Evolutionary conservation across 2,113 vertebrate species (phyloP), one percentile per base, ranked within the genome.

Genomic region (Sylvietta virens): DNA sequence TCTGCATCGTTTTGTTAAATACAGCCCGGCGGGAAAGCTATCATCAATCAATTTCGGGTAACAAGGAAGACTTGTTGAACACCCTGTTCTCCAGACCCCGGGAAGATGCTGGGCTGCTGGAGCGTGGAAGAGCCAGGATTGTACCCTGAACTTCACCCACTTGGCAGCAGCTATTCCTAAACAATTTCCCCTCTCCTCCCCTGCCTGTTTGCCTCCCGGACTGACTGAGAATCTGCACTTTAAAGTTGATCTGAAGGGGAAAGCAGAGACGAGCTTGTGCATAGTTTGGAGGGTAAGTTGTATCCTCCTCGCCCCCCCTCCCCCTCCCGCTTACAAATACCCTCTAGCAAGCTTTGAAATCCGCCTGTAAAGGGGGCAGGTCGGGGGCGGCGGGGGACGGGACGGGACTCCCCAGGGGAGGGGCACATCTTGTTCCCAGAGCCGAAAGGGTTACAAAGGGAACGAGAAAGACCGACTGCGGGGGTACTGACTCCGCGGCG

Each of bases 271-370:
- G 82, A 84, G 70, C 92, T 76, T 67, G 80, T 28, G 95, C 90
- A 15, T 65, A 96, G 97, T 96, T 95, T 53, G 92, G 80, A 89
- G 91, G 98, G 98, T 98, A 97, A 98, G 98, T 98, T 87, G 56
- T 37, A 94, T 96, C 33, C 70, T 77, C 44, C 51, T 62, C n/a
- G 22, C 58, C 26, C 9, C 47, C 11, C 22, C 8, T 11, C 21
- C 3, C 21, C 22, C n/a, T 27, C 42, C 60, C 72, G 50, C 37
- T 67, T 84, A 39, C 28, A 76, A 62, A 61, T 48, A 62, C 62
- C 80, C 84, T 39, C 51, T 58, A 88, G 66, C 51, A 50, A 91
- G 81, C 61, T 61, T 45, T 47, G 57, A 24, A 28, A 78, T 42
- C n/a, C 27, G 11, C 42, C 42, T 47, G 74, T 78, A 26, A 37